These are phyloP conservation scores for Athene cunicularia DNA, from an alignment of 2,113 vertebrate species.

Conservation along the genomic window DNA sequence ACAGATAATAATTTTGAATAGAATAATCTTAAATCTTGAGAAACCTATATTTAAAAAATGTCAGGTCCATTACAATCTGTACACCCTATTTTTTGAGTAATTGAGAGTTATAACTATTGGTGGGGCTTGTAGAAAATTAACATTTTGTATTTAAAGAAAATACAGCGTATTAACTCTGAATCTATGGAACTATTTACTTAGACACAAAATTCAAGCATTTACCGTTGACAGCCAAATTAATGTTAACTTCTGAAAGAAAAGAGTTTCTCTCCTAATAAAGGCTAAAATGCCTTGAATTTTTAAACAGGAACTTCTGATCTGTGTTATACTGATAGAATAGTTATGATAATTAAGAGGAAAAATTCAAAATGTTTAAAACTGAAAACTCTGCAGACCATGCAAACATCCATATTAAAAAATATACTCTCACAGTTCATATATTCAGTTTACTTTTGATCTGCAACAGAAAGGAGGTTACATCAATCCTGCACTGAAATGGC, in stretches of 20 bases:
- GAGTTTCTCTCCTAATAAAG: neutral
- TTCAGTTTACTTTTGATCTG: neutral
- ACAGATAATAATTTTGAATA: neutral
- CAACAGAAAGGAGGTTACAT: neutral
- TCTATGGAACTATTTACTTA: neutral
- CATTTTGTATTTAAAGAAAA: neutral
- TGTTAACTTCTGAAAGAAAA: neutral
- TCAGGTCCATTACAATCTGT: neutral
- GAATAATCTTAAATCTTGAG: neutral
- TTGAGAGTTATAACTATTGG: neutral
- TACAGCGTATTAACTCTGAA: neutral
- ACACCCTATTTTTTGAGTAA: neutral
- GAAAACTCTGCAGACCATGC: neutral
- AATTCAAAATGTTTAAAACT: neutral
- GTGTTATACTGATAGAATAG: neutral
- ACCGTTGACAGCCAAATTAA: neutral
- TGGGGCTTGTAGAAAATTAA: neutral
- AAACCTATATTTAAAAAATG: neutral
- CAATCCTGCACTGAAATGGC: neutral
- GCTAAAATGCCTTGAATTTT: neutral
- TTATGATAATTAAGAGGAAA: neutral
- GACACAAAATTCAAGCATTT: neutral
- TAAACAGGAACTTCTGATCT: neutral
- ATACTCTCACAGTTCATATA: neutral
- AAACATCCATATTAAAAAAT: neutral